Conservation (phyloP, 1,140 invertebrate genomes). For the Mesaphorura yosii region DNA sequence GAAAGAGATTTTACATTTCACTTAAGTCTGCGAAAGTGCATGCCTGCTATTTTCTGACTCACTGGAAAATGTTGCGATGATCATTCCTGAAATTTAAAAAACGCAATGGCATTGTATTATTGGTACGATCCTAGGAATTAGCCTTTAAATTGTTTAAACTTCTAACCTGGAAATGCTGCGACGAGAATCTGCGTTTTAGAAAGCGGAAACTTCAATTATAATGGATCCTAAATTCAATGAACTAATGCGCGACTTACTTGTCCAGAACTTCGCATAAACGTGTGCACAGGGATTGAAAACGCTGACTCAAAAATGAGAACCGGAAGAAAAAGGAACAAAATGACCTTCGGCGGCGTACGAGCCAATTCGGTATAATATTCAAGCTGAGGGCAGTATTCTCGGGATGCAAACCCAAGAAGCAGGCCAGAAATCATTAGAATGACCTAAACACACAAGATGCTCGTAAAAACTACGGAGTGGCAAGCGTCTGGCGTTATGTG, state of each 20-base stretch:
- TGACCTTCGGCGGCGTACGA: constrained; percentile 36
- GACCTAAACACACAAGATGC: not conserved
- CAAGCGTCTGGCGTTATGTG: not conserved
- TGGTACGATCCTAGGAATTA: no score
- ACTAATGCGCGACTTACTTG: not conserved
- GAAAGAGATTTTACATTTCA: no score
- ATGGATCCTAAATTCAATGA: not conserved
- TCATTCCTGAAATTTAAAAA: constrained; percentile 22
- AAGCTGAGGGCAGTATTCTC: constrained; percentile 13
- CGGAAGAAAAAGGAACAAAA: constrained; percentile 40
- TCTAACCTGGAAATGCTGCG: constrained; percentile 1
- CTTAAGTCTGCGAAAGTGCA: no score
- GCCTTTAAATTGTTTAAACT: no score
- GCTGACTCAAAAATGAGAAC: constrained; percentile 43
- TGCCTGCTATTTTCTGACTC: no score
- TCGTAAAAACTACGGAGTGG: no score
- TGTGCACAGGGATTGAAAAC: constrained; percentile 39
- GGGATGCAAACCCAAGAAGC: constrained; percentile 15
- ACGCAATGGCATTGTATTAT: constrained; percentile 1
- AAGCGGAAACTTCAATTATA: not conserved
- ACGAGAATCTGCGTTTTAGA: not conserved
- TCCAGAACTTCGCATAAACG: constrained; percentile 31
- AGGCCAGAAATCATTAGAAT: constrained; percentile 23
- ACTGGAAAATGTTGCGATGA: constrained; percentile 34
- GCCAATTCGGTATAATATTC: constrained; percentile 29